These are phyloP conservation scores for Emydura subglobosa DNA, from an alignment of 2,113 vertebrate species.

Conservation along the genomic window DNA sequence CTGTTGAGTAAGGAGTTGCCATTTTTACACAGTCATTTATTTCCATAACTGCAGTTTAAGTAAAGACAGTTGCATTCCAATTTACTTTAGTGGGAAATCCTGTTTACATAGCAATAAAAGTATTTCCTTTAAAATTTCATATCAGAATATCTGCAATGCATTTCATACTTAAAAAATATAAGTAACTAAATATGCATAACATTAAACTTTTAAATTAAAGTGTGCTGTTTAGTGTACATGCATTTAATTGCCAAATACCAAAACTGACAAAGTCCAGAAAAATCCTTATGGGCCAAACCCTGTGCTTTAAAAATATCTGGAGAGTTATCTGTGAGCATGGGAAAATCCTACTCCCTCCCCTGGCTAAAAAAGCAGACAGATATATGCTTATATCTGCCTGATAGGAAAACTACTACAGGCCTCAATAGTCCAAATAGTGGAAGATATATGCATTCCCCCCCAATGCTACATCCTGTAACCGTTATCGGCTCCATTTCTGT, in stretches of 20 bases:
- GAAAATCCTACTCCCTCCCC: conserved; percentile 27
- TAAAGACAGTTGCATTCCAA: not conserved
- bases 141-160: conserved; percentile 15
- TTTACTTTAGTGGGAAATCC: conserved; percentile 31
- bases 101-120: conserved; percentile 46
- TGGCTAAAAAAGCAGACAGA: conserved; percentile 41
- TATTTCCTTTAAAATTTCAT: conserved; percentile 13
- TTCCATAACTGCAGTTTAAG: not conserved
- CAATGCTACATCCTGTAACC: not conserved
- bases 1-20: conserved; percentile 20
- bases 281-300: not conserved
- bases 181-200: not conserved
- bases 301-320: conserved; percentile 44
- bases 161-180: conserved; percentile 27
- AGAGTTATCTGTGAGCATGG: conserved; percentile 34
- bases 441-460: not conserved
- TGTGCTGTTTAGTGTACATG: not conserved
- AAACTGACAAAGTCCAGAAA: not conserved
- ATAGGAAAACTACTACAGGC: not conserved
- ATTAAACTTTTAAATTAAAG: conserved; percentile 2
- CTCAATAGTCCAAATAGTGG: not conserved
- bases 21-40: conserved; percentile 42
- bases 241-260: not conserved
- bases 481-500: not conserved
- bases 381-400: conserved; percentile 18